These are phyloP conservation scores for Anomalospiza imberbis DNA, from an alignment of 2,797 vertebrate genomes.

Conservation along the genomic window DNA sequence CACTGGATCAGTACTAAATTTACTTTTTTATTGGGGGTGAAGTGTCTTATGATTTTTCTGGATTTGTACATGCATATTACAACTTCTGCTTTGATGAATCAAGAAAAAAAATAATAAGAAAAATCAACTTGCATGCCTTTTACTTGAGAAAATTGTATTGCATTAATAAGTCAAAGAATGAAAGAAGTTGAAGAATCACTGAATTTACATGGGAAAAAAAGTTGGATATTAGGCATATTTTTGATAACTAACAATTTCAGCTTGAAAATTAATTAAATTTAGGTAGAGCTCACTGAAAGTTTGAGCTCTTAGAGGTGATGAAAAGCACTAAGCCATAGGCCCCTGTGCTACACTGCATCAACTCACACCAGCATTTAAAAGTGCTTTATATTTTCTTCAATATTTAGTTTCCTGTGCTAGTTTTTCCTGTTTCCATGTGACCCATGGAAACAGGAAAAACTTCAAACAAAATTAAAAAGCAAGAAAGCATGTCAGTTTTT, in stretches of 20 bases:
- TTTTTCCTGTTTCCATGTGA: background rate
- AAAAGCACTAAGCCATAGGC: background rate
- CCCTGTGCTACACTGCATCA: background rate
- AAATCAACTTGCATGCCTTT: background rate
- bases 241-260: background rate
- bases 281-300: background rate
- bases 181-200: background rate
- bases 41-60: background rate
- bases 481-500: background rate
- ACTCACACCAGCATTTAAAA: background rate
- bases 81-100: background rate
- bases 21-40: background rate
- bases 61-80: background rate
- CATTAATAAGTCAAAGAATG: background rate
- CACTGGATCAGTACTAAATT: background rate
- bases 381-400: background rate
- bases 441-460: background rate
- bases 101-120: background rate
- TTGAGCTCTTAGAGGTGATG: background rate
- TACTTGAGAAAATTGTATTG: background rate
- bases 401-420: background rate
- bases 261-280: background rate
- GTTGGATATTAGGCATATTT: background rate
- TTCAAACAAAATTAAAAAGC: background rate
- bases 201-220: background rate